Conservation (phyloP, 2,888 invertebrate species). For the Incurvaria masculella region DNA sequence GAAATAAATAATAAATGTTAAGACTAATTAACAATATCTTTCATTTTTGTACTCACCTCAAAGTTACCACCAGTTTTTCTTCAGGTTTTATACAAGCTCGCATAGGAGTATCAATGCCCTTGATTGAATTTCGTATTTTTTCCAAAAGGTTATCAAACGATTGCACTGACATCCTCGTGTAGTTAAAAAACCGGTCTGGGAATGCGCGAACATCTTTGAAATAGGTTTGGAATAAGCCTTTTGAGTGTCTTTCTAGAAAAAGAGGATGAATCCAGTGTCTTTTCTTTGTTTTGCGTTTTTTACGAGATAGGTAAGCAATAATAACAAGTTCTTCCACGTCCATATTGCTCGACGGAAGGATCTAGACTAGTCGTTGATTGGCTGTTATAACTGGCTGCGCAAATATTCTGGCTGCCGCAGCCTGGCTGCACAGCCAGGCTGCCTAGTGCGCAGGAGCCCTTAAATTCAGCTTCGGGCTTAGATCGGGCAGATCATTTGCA, state of each 20-base stretch:
- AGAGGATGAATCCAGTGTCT: conserved; percentile 20
- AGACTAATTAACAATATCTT: conserved; percentile 17
- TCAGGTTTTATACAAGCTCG: conserved; percentile 17
- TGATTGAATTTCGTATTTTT: conserved; percentile 17
- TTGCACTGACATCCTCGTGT: conserved; percentile 19
- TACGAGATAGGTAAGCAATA: conserved; percentile 17
- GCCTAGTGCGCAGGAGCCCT: conserved; percentile 17
- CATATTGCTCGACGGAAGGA: conserved; percentile 19
- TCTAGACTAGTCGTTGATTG: conserved; percentile 18
- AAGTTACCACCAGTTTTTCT: conserved; percentile 19
- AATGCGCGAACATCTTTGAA: conserved; percentile 18
- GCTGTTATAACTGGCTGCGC: conserved; percentile 19
- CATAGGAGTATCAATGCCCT: conserved; percentile 18
- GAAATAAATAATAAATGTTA: conserved; percentile 18
- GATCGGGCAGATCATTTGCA: no score
- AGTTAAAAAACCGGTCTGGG: conserved; percentile 20
- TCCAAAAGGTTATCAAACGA: conserved; percentile 18
- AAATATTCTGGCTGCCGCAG: conserved; percentile 9
- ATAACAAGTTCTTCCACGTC: conserved; percentile 19
- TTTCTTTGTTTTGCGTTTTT: conserved; percentile 19
- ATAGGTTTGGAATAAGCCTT: conserved; percentile 19
- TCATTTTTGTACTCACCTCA: conserved; percentile 19
- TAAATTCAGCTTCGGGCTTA: no score
- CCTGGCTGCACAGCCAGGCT: conserved; percentile 12
- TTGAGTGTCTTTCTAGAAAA: conserved; percentile 19